Percentiles rank a stretch among this genome's conserved stretches.
These are phyloP conservation scores for Mimumesa dahlbomi DNA, from an alignment of 2,888 invertebrate species.

Conservation along the genomic window DNA sequence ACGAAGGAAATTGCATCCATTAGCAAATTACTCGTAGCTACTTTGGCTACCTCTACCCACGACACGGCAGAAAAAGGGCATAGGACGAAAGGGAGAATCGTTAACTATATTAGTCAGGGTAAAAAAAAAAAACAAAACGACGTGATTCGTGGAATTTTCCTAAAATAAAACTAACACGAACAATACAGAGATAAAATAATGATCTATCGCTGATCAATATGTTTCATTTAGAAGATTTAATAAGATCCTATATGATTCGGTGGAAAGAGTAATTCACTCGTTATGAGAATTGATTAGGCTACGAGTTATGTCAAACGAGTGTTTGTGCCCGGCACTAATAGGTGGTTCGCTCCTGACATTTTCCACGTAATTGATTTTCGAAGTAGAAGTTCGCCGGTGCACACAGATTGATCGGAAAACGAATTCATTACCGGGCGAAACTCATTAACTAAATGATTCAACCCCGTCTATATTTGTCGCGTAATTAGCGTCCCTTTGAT, in stretches of 20 bases:
- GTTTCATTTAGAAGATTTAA: no score
- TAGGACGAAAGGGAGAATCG: slow-evolving; percentile 36
- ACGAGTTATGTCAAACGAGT: background rate
- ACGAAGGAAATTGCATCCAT: slow-evolving; percentile 59
- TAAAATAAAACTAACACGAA: background rate
- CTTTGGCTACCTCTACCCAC: slow-evolving; percentile 23
- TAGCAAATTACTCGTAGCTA: slow-evolving; percentile 59
- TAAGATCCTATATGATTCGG: no score
- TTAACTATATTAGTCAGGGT: slow-evolving; percentile 46
- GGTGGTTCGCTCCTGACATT: slow-evolving; percentile 21
- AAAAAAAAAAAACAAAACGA: no score
- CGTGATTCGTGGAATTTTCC: slow-evolving; percentile 3
- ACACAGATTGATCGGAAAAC: background rate
- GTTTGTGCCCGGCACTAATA: background rate
- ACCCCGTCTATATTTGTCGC: background rate
- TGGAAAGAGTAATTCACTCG: slow-evolving; percentile 15
- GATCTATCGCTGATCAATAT: background rate
- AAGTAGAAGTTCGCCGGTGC: background rate
- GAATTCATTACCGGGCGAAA: background rate
- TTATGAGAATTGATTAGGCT: slow-evolving; percentile 1
- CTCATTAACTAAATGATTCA: slow-evolving; percentile 9
- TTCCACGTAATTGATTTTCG: slow-evolving; percentile 36
- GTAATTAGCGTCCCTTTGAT: background rate
- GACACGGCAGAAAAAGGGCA: slow-evolving; percentile 1
- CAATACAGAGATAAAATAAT: slow-evolving; percentile 7